These are phyloP conservation scores for Allolobophora icterica DNA, from an alignment of 2,888 invertebrate genomes.

Conservation along the genomic window DNA sequence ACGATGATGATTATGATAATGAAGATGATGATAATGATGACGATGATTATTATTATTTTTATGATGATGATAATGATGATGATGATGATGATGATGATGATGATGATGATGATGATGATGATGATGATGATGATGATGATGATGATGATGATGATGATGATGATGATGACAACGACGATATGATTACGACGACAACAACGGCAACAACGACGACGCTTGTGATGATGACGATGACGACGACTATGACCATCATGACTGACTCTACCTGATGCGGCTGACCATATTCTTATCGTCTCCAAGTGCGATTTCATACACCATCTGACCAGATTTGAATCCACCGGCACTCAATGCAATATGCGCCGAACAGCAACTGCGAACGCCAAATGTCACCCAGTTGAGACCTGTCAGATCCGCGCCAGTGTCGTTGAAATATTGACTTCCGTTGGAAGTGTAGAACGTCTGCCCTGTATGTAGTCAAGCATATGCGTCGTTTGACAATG, in stretches of 20 bases:
- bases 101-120: background rate
- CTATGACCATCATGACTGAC: background rate
- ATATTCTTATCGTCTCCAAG: background rate
- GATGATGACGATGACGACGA: too few species aligned
- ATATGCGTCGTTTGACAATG: background rate
- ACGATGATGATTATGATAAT: background rate
- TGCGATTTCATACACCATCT: background rate
- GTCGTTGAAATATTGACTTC: slow-evolving; percentile 6
- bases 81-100: background rate
- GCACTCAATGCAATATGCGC: slow-evolving; percentile 7
- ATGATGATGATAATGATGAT: background rate
- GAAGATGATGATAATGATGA: background rate
- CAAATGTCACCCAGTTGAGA: slow-evolving; percentile 7
- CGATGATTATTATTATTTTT: background rate
- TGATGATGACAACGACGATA: too few species aligned
- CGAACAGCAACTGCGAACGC: slow-evolving; percentile 22
- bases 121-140: background rate
- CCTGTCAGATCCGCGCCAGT: background rate
- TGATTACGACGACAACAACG: too few species aligned
- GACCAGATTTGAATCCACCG: background rate
- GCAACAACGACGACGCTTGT: too few species aligned
- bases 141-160: background rate
- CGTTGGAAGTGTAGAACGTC: background rate
- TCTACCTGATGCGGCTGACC: slow-evolving; percentile 13
- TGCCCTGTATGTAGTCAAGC: background rate